These are phyloP conservation scores for Lithophane socia DNA, from an alignment of 2,888 invertebrate species.

Conservation along the genomic window DNA sequence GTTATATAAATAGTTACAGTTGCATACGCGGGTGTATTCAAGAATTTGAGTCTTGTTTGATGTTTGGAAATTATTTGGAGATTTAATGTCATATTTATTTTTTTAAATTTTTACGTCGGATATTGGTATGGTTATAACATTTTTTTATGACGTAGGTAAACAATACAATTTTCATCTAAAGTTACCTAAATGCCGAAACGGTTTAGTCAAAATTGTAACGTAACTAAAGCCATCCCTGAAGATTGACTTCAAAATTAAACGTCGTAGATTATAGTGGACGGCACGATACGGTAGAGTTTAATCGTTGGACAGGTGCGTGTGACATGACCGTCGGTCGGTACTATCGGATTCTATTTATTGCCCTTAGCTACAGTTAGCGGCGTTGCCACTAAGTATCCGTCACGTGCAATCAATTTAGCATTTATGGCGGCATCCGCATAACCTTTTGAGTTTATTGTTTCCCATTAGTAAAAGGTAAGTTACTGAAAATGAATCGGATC, in stretches of 20 bases:
- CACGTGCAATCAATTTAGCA: conserved; percentile 48
- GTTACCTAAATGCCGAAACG: not conserved
- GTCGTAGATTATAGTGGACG: conserved; percentile 75
- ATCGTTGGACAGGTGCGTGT: conserved; percentile 85
- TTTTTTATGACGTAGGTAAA: not conserved
- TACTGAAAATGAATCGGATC: not conserved
- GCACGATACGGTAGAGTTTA: conserved; percentile 77
- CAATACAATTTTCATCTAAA: not conserved
- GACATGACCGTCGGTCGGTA: conserved; percentile 72
- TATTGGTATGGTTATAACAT: not conserved
- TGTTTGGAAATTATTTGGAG: not conserved
- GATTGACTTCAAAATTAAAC: conserved; percentile 76
- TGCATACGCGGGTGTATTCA: conserved; percentile 1
- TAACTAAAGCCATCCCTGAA: conserved; percentile 64
- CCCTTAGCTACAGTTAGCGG: conserved; percentile 68
- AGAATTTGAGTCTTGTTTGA: not conserved
- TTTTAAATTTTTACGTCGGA: not conserved
- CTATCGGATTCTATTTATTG: conserved; percentile 80
- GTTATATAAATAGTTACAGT: conserved; percentile 27
- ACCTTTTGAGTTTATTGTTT: conserved; percentile 26
- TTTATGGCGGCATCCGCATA: conserved; percentile 13
- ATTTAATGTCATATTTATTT: not conserved
- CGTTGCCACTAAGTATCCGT: conserved; percentile 52
- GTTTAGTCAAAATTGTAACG: not conserved
- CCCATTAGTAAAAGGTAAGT: not conserved